Conservation (phyloP, 1,140 invertebrate species). For the Cheumatopsyche charites region DNA sequence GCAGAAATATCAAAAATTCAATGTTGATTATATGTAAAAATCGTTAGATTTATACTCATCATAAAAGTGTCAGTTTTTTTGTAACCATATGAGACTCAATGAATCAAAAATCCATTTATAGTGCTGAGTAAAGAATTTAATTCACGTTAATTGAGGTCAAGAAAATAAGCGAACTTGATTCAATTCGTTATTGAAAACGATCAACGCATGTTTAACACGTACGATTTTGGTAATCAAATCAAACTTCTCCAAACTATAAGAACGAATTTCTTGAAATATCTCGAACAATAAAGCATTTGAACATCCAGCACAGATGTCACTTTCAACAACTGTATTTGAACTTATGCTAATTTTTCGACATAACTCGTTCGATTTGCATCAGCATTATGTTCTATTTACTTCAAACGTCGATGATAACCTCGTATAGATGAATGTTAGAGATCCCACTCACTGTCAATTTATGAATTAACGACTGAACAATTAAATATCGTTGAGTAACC, state of each 20-base stretch:
- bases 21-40: too few species aligned
- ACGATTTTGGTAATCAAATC: too few species aligned
- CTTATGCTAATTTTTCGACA: not conserved
- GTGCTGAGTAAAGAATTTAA: constrained; percentile 33
- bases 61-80: constrained; percentile 8
- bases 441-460: too few species aligned
- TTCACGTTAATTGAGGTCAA: constrained; percentile 41
- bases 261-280: too few species aligned
- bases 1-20: too few species aligned
- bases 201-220: not conserved
- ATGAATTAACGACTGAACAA: too few species aligned
- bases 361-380: constrained; percentile 7
- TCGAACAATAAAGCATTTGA: too few species aligned
- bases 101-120: constrained; percentile 26
- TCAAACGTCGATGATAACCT: constrained; percentile 23
- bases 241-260: too few species aligned
- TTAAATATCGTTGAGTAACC: too few species aligned
- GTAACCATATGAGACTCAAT: not conserved
- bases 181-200: constrained; percentile 37
- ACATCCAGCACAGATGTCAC: not conserved
- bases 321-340: not conserved
- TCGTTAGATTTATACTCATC: too few species aligned
- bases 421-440: not conserved
- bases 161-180: constrained; percentile 36
- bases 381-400: constrained; percentile 9